phyloP scores from a whole-genome alignment of 2,888 invertebrate species.

The Kuschelorhynchus macadamiae region DNA sequence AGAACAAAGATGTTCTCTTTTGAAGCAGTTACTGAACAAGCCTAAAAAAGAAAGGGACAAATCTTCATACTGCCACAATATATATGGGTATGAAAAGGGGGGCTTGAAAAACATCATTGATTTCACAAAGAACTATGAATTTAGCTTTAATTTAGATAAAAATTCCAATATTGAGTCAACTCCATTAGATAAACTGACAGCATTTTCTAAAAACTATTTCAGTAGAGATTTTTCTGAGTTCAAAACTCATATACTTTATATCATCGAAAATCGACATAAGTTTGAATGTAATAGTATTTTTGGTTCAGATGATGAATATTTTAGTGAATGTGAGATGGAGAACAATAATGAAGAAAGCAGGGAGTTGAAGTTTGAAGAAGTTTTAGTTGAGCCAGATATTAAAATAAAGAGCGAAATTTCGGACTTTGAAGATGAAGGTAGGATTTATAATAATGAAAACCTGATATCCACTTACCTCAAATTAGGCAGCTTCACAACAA shows the following conservation, averaged over 20 bases:
- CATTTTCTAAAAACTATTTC: slow-evolving; percentile 65
- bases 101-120: slow-evolving; percentile 64
- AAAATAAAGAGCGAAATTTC: slow-evolving; percentile 56
- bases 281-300: slow-evolving; percentile 40
- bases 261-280: slow-evolving; percentile 59
- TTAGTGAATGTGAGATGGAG: slow-evolving; percentile 52
- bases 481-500: too few relatives aligned
- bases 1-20: slow-evolving; percentile 64
- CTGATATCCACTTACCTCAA: neutral
- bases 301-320: slow-evolving; percentile 56
- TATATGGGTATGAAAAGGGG: slow-evolving; percentile 51
- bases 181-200: slow-evolving; percentile 62
- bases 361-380: slow-evolving; percentile 60
- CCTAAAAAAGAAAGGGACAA: slow-evolving; percentile 53
- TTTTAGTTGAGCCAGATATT: slow-evolving; percentile 64
- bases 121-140: slow-evolving; percentile 65
- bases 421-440: slow-evolving; percentile 53
- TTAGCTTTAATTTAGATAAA: slow-evolving; percentile 61
- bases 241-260: slow-evolving; percentile 62
- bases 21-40: slow-evolving; percentile 61
- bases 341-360: slow-evolving; percentile 35
- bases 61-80: slow-evolving; percentile 24
- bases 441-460: neutral
- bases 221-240: slow-evolving; percentile 64
- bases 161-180: slow-evolving; percentile 61